These are phyloP conservation scores for Campylomormyrus tamandua DNA, from an alignment of 2,113 vertebrate species.

Conservation along the genomic window DNA sequence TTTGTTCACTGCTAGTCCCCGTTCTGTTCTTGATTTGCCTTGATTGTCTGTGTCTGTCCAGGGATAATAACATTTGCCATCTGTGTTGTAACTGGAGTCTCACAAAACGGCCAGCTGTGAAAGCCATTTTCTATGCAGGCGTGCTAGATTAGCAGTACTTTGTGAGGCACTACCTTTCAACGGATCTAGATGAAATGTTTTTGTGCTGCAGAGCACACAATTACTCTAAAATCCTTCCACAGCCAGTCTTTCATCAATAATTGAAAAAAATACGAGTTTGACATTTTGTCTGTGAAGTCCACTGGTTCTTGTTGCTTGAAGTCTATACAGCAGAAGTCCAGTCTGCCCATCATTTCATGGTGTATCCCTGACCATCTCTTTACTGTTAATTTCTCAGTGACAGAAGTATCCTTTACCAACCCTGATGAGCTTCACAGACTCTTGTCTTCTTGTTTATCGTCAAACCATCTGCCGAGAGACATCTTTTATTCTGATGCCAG, in stretches of 20 bases:
- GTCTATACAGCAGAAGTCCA: not conserved
- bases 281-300: not conserved
- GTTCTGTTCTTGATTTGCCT: not conserved
- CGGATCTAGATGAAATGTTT: not conserved
- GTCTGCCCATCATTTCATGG: not conserved
- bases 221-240: not conserved
- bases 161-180: not conserved
- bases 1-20: not conserved
- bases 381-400: not conserved
- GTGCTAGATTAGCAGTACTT: not conserved
- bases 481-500: not conserved
- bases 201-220: not conserved
- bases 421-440: not conserved
- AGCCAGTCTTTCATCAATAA: not conserved
- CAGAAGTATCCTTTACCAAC: not conserved
- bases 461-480: not conserved
- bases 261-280: not conserved
- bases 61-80: not conserved
- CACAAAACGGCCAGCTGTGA: not conserved
- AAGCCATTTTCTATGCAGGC: not conserved
- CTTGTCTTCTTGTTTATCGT: not conserved
- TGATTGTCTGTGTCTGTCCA: not conserved
- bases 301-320: not conserved
- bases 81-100: not conserved
- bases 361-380: not conserved